Evolutionary conservation across 2,797 vertebrate species (phyloP).

Genomic region (Sylvia borin): DNA sequence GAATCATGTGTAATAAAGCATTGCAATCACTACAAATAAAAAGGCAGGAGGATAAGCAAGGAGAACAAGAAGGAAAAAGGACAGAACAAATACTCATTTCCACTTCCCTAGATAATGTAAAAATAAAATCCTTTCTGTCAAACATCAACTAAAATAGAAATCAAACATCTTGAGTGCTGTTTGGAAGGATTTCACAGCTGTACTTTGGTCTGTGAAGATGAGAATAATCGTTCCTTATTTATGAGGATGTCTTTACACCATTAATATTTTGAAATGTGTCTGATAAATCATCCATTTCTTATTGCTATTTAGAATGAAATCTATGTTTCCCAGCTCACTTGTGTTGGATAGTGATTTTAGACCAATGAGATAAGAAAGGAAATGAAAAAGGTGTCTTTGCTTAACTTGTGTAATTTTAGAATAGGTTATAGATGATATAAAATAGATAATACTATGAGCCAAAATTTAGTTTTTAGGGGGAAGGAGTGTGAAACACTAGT

Average conservation of each 20-base stretch:
- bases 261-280: conserved; percentile 39
- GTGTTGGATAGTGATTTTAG: not conserved
- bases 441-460: conserved; percentile 10
- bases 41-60: not conserved
- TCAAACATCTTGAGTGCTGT: conserved; percentile 11
- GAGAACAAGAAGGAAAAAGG: not conserved
- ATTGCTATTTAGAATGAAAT: not conserved
- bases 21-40: not conserved
- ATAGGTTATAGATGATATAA: conserved; percentile 2
- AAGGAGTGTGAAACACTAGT: not conserved
- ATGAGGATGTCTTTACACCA: conserved; percentile 16
- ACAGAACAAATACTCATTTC: not conserved
- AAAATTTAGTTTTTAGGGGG: not conserved
- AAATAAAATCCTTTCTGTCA: conserved; percentile 42
- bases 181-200: conserved; percentile 31
- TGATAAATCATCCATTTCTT: conserved; percentile 6
- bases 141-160: conserved; percentile 41
- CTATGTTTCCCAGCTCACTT: not conserved
- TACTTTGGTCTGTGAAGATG: conserved; percentile 14
- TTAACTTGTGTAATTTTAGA: not conserved
- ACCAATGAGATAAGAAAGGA: not conserved
- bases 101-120: not conserved
- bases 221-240: conserved; percentile 11
- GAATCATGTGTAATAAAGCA: not conserved
- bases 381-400: not conserved